These are phyloP conservation scores for Stigmatopora nigra DNA, from an alignment of 2,113 vertebrate genomes.

Conservation along the genomic window DNA sequence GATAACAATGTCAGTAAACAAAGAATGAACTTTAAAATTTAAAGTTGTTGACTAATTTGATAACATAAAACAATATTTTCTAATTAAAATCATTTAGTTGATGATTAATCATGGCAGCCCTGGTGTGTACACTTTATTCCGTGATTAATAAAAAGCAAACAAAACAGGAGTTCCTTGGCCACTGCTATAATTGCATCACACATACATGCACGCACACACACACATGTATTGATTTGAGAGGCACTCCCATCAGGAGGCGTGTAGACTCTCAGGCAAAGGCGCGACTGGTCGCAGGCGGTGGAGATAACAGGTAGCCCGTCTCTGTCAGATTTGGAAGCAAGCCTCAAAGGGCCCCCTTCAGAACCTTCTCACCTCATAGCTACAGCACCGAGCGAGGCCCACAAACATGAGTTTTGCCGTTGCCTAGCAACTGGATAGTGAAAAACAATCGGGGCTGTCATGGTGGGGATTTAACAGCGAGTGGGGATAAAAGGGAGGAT, in stretches of 20 bases:
- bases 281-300: not conserved
- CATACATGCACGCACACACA: not conserved
- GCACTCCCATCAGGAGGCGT: not conserved
- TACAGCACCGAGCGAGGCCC: conserved; percentile 22
- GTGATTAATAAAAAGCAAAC: not conserved
- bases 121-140: not conserved
- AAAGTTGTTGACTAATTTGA: too few relatives aligned
- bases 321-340: conserved; percentile 5
- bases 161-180: not conserved
- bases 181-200: not conserved
- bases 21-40: too few relatives aligned
- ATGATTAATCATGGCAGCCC: too few relatives aligned
- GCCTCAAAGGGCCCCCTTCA: conserved; percentile 1
- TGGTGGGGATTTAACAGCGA: conserved; percentile 45
- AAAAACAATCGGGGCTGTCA: conserved; percentile 44
- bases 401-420: conserved; percentile 54
- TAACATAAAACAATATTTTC: too few relatives aligned
- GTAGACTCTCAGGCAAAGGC: conserved; percentile 16
- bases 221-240: not conserved
- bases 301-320: conserved; percentile 8
- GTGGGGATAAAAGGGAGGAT: conserved; percentile 17
- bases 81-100: too few relatives aligned
- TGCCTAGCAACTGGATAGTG: conserved; percentile 69
- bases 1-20: too few relatives aligned
- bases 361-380: conserved; percentile 21